Evolutionary conservation across 2,888 invertebrate species (phyloP), one percentile per base, ranked within the genome.

Genomic region (Schizaphis graminum): DNA sequence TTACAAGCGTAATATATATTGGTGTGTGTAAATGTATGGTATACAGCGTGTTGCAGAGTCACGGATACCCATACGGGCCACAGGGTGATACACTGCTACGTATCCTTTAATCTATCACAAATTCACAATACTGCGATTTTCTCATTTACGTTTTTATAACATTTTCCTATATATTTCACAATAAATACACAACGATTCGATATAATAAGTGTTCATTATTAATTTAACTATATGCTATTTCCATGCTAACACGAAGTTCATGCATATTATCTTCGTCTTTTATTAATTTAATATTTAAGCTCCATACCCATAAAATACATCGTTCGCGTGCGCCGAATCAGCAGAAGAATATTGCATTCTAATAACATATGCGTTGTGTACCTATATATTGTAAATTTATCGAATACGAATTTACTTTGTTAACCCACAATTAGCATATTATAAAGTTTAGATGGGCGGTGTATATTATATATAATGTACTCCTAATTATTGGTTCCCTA

Each of bases 1-100:
- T 85, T 90, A 90, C 89, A 57, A 86, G 91, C 91, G 91, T 61
- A 61, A 67, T 35, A 35, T 24, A 77, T 77, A 77, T 35, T 53
- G 21, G 28, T 35, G 35, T 35, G 77, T 21, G 77, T 77, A 35
- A 35, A 77, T 77, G 77, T 77, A 77, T 77, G 35, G 77, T 21
- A 77, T 77, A 90, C 67, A 61, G 56, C n/a, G n/a, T 67, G 47
- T 47, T n/a, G 13, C 56, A n/a, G 35, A 53, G n/a, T 16, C 47
- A 13, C 49, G 13, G 0, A 8, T 85, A 2, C 13, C 28, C 47
- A 47, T 47, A 86, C n/a, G n/a, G n/a, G n/a, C n/a, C n/a, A n/a
- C 86, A 86, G 86, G 16, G n/a, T 86, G n/a, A 28, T 44, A 13
- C 47, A 47, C 86, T 21, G 16, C 16, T 7, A 28, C 4, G 44